Evolutionary conservation across 2,888 invertebrate species (phyloP).

Genomic region (Nomada goodeniana): DNA sequence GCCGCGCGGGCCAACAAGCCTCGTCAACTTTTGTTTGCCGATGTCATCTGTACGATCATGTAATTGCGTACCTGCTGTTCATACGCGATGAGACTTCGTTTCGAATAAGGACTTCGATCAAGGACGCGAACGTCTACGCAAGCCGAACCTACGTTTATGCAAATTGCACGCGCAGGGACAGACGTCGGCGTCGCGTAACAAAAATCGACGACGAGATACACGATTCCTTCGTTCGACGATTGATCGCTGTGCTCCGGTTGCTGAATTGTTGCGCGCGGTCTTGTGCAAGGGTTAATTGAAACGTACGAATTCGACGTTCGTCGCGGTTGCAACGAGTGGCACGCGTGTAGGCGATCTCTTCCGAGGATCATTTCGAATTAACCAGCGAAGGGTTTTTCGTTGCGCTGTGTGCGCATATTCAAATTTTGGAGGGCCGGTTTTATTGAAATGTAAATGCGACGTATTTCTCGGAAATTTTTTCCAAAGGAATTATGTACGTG

Average conservation of each 20-base stretch:
- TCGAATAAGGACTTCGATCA: conserved; percentile 60
- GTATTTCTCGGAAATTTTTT: too few relatives aligned
- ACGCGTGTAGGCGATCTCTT: neutral
- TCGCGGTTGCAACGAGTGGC: neutral
- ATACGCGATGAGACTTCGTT: conserved; percentile 54
- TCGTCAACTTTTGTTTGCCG: conserved; percentile 52
- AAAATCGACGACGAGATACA: conserved; percentile 13
- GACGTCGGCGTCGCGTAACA: conserved; percentile 25
- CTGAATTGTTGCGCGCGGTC: conserved; percentile 6
- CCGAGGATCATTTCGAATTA: neutral
- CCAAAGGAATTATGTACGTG: too few relatives aligned
- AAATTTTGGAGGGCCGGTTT: too few relatives aligned
- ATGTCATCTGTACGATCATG: conserved; percentile 57
- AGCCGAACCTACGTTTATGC: conserved; percentile 55
- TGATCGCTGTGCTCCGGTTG: conserved; percentile 10
- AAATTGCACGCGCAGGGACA: conserved; percentile 42
- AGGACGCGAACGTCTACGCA: conserved; percentile 48
- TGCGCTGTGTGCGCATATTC: too few relatives aligned
- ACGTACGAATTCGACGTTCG: neutral
- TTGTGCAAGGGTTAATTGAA: conserved; percentile 20
- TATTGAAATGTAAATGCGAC: too few relatives aligned
- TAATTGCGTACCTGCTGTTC: conserved; percentile 63
- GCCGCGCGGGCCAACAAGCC: conserved; percentile 15
- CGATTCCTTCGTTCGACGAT: conserved; percentile 16
- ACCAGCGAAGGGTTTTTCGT: too few relatives aligned